phyloP scores from a whole-genome alignment of 2,797 vertebrate genomes.

The Squalus acanthias region DNA sequence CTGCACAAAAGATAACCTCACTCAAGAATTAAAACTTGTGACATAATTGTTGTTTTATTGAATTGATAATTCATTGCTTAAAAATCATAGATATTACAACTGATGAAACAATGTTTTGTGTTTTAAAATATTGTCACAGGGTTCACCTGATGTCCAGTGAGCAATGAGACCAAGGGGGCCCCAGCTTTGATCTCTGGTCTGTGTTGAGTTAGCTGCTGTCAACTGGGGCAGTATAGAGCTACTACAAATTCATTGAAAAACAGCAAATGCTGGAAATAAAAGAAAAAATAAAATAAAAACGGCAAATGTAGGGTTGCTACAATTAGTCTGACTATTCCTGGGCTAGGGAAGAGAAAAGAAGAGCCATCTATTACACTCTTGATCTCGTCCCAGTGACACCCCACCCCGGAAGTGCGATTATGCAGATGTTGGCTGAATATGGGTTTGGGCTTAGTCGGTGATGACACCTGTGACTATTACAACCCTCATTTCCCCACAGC shows the following conservation, averaged over 20 bases:
- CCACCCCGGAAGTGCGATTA: too few relatives aligned
- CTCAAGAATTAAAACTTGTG: neutral
- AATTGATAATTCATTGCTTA: neutral
- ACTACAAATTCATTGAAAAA: neutral
- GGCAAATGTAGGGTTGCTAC: neutral
- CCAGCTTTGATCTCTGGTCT: neutral
- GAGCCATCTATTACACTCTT: neutral
- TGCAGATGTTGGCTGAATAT: neutral
- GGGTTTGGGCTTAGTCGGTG: neutral
- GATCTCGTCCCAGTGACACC: neutral
- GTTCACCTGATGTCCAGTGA: neutral
- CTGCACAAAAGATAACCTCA: neutral
- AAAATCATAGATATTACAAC: neutral
- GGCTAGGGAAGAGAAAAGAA: neutral
- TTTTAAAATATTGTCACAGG: too few relatives aligned
- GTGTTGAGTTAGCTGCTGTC: too few relatives aligned
- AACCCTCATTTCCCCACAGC: neutral
- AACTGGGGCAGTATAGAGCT: too few relatives aligned
- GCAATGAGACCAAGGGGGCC: neutral
- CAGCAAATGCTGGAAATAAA: neutral
- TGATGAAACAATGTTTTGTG: too few relatives aligned
- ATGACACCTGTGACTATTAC: neutral
- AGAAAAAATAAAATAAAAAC: too few relatives aligned
- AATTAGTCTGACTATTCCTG: neutral
- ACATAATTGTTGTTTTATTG: neutral